Conservation (phyloP, 2,888 invertebrate species). For the Phlogophora meticulosa region DNA sequence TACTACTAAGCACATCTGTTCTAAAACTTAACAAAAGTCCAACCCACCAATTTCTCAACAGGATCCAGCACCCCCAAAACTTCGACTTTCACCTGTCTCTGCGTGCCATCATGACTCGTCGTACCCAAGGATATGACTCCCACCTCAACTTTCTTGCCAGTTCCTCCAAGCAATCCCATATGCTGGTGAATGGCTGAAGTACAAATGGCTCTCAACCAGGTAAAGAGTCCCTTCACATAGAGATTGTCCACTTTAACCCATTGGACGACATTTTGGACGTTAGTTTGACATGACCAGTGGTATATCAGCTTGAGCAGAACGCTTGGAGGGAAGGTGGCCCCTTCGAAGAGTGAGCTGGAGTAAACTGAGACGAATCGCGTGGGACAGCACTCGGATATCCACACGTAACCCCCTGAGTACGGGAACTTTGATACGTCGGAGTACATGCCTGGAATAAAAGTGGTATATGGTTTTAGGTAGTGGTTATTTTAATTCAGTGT, state of each 20-base stretch:
- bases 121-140: slow-evolving; percentile 97
- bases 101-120: slow-evolving; percentile 94
- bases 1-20: too few species aligned
- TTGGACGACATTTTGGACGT: slow-evolving; percentile 96
- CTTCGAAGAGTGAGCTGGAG: slow-evolving; percentile 96
- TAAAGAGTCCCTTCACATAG: slow-evolving; percentile 92
- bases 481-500: too few species aligned
- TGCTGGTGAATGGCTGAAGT: slow-evolving; percentile 95
- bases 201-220: slow-evolving; percentile 93
- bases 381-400: slow-evolving; percentile 97
- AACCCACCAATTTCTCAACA: slow-evolving; percentile 92
- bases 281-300: slow-evolving; percentile 98
- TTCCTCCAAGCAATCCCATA: slow-evolving; percentile 93
- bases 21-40: too few species aligned
- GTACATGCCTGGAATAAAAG: slow-evolving; percentile 93
- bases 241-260: slow-evolving; percentile 94
- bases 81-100: slow-evolving; percentile 96
- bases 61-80: slow-evolving; percentile 96
- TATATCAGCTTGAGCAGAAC: slow-evolving; percentile 96
- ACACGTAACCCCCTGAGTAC: slow-evolving; percentile 97
- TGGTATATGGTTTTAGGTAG: not conserved
- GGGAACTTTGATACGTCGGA: slow-evolving; percentile 96
- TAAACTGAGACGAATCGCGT: slow-evolving; percentile 96
- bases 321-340: slow-evolving; percentile 95
- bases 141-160: slow-evolving; percentile 93